Evolutionary conservation across 2,797 vertebrate genomes (phyloP), one percentile per base, ranked within the genome.

Genomic region (Buphagus erythrorhynchus): DNA sequence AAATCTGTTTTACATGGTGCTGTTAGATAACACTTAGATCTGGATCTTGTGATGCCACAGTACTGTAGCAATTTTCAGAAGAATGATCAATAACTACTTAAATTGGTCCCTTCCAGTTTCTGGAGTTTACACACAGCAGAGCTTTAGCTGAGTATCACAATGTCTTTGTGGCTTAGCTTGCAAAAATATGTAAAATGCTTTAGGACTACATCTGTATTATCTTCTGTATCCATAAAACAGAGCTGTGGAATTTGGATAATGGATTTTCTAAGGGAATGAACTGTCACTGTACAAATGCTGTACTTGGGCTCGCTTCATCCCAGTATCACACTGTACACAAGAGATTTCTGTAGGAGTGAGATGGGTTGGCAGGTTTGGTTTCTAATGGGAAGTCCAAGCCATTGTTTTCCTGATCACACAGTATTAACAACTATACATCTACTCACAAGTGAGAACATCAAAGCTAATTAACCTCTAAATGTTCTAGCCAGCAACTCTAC

Each of bases 101-200:
- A 79, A 51, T 49, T 36, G 28, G 28, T 87, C 59, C 15, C 17
- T 76, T 61, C 25, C 28, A 12, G 5, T 71, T 88, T 54, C 58
- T 68, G 49, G 55, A 81, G 51, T 75, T 84, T 33, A 35, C 4
- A 5, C 38, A 43, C 9, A 49, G 49, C 77, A 52, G 42, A 82
- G 38, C 49, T 67, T 45, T 36, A 68, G 51, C 51, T 2, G 3
- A 22, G 24, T 67, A 29, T 40, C 0, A 0, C 33, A 33, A 49
- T 5, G 1, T 78, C 12, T 35, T 33, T 61, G 51, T 69, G 48
- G 20, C 38, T 91, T 24, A 46, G 35, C 54, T 75, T 87, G 29
- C 26, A 61, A 45, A 83, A 69, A 38, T 35, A 31, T 0, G 0
- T 75, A 6, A 57, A 71, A 48, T 83, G 22, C 18, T 66, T 75